Conservation (phyloP, 2,113 vertebrate species). For the Pterocles burchelli region DNA sequence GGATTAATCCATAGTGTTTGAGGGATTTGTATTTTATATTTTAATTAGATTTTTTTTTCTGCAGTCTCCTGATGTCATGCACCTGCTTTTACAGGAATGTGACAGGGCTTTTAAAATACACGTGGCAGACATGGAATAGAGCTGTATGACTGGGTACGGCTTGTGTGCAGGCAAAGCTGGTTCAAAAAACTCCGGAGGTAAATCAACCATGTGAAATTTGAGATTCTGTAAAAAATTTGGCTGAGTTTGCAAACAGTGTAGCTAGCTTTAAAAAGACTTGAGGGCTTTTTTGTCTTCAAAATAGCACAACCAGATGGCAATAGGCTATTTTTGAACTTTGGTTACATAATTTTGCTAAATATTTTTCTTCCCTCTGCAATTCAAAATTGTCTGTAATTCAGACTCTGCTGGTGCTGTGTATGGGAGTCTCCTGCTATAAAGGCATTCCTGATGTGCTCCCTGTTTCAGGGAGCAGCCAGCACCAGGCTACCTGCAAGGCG, state of each 20-base stretch:
- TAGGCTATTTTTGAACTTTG: constrained; percentile 39
- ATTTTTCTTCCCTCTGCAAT: constrained; percentile 39
- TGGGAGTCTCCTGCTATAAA: neutral
- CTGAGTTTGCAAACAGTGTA: constrained; percentile 64
- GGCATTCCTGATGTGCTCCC: neutral
- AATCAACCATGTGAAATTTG: neutral
- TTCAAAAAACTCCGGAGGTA: constrained; percentile 1
- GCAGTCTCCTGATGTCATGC: neutral
- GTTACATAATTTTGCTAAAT: constrained; percentile 61
- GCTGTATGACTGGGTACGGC: neutral
- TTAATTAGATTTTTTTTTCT: neutral
- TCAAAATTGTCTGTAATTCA: constrained; percentile 5
- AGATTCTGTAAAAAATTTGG: neutral
- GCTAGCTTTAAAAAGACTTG: constrained; percentile 41
- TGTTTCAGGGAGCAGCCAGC: neutral
- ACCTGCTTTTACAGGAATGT: neutral
- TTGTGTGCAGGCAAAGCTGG: neutral
- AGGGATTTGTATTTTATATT: neutral
- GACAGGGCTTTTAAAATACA: neutral
- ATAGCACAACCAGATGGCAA: constrained; percentile 61
- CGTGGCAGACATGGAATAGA: neutral
- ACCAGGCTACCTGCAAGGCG: neutral
- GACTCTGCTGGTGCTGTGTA: neutral
- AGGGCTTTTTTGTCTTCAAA: constrained; percentile 38
- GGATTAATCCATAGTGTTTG: neutral